Evolutionary conservation across 2,797 vertebrate genomes (phyloP).

Genomic region (Harpagifer antarcticus): DNA sequence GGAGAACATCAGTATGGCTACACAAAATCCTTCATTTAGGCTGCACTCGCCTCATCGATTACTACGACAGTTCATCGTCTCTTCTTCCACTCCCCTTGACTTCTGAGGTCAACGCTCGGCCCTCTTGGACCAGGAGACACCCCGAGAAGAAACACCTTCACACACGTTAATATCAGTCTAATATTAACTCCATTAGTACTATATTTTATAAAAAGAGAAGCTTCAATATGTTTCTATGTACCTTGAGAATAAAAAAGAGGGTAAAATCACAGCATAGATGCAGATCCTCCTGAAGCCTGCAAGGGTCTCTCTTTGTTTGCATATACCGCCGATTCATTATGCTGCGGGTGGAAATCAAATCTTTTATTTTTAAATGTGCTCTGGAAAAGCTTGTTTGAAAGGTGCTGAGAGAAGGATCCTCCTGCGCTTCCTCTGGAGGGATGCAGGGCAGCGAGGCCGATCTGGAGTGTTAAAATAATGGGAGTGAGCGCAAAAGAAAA

Average conservation of each 20-base stretch:
- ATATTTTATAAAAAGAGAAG: constrained; percentile 52
- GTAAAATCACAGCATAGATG: constrained; percentile 74
- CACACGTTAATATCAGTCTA: constrained; percentile 59
- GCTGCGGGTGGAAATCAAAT: constrained; percentile 49
- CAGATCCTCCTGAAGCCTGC: constrained; percentile 72
- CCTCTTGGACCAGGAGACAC: constrained; percentile 30
- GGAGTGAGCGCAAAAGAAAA: constrained; percentile 43
- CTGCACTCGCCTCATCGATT: constrained; percentile 28
- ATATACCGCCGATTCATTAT: constrained; percentile 68
- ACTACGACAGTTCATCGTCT: constrained; percentile 39
- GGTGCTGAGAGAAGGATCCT: constrained; percentile 27
- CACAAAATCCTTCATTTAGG: constrained; percentile 71
- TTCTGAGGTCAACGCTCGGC: constrained; percentile 29
- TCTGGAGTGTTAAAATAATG: constrained; percentile 42
- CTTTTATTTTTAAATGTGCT: constrained; percentile 12
- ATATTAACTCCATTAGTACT: constrained; percentile 63
- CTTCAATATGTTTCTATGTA: constrained; percentile 65
- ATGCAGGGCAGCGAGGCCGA: not conserved
- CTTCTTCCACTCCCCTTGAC: constrained; percentile 36
- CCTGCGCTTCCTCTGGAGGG: constrained; percentile 20
- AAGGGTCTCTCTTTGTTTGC: constrained; percentile 82
- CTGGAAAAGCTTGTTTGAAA: constrained; percentile 22
- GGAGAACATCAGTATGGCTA: constrained; percentile 61
- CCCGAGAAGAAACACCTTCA: constrained; percentile 17
- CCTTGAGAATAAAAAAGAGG: constrained; percentile 50